Evolutionary conservation across 2,113 vertebrate species (phyloP), one percentile per base, ranked within the genome.

Genomic region (Tamias sibiricus): DNA sequence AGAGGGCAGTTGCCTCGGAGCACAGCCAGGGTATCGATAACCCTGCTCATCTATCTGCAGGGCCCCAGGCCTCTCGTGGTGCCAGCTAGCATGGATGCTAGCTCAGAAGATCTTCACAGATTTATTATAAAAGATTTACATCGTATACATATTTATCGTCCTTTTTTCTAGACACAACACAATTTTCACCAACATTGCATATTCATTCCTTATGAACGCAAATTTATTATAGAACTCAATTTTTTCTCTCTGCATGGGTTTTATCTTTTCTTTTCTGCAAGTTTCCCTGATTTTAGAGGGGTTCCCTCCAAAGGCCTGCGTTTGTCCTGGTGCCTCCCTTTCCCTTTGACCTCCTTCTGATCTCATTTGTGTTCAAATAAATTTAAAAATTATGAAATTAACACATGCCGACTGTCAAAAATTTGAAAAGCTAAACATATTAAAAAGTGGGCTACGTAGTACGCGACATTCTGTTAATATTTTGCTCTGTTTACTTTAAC

Each of bases 51-150:
- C 37, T 1, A 14, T 47, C 37, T 1, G 0, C 3, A 32, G 19
- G 26, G 2, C n/a, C 42, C 44, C 49, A 71, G 77, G 44, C 40
- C 32, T 71, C 40, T 37, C 8, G 0, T 11, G 17, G 24, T 10
- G 1, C 37, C 47, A 59, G 59, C 64, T n/a, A 49, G 30, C 62
- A 37, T 0, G 26, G 59, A 6, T 13, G 5, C 62, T 74, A 87
- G 76, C 72, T 79, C 77, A 13, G 17, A 11, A 1, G 81, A 13
- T 83, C 64, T 35, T 95, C 87, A 75, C 66, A 44, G 95, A 87
- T 97, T 94, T 97, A 93, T 91, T 52, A 84, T 77, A 84, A 93
- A 96, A 93, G 80, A 82, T 87, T 95, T 95, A 87, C 64, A 84
- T 80, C 47, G 2, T 84, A 93, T 95, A 85, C 92, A 87, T 96